Evolutionary conservation across 2,113 vertebrate species (phyloP).

Genomic region (Hydrochoerus hydrochaeris): DNA sequence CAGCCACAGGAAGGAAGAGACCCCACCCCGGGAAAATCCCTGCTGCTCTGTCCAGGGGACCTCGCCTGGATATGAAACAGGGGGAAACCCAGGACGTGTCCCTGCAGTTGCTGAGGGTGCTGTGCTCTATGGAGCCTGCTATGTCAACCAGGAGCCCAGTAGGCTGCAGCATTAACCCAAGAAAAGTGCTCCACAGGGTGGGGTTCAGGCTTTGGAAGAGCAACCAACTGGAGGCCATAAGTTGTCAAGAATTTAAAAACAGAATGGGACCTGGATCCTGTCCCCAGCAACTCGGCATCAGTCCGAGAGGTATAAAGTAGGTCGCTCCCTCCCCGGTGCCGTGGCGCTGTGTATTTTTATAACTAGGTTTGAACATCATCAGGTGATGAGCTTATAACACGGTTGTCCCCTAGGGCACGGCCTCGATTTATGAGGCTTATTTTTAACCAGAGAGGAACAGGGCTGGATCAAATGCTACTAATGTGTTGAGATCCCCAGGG

Average conservation of each 20-base stretch:
- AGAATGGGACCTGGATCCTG: background rate
- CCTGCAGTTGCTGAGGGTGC: background rate
- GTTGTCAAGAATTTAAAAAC: background rate
- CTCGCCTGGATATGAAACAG: background rate
- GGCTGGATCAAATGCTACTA: constrained; percentile 50
- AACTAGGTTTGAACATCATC: constrained; percentile 70
- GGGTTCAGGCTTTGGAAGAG: background rate
- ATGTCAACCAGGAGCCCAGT: background rate
- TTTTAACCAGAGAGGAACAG: constrained; percentile 68
- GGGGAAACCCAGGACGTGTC: background rate
- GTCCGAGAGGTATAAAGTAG: constrained; percentile 44
- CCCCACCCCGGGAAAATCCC: background rate
- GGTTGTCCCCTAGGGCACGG: constrained; percentile 65
- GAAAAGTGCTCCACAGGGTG: background rate
- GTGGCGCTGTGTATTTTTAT: constrained; percentile 65
- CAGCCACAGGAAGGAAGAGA: background rate
- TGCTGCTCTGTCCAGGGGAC: background rate
- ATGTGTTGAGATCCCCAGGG: background rate
- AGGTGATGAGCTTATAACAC: constrained; percentile 66
- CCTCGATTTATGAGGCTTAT: constrained; percentile 77
- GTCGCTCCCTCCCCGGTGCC: background rate
- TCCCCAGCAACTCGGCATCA: background rate
- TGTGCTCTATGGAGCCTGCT: background rate
- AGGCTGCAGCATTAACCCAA: too few species aligned
- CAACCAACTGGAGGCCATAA: background rate